Evolutionary conservation across 2,797 vertebrate genomes (phyloP).

Genomic region (Intellagama lesueurii): DNA sequence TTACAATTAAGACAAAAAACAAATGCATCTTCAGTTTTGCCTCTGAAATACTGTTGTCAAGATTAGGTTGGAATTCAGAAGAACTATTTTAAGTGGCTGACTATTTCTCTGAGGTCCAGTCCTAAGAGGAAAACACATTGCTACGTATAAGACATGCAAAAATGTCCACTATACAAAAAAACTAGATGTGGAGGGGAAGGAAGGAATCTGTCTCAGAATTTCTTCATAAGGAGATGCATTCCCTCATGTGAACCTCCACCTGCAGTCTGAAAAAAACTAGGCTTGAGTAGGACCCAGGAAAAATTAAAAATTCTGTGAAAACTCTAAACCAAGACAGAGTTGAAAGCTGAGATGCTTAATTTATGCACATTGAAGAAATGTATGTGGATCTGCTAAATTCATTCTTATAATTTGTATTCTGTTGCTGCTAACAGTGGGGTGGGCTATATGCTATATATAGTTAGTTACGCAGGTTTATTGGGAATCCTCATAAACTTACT

Average conservation of each 20-base stretch:
- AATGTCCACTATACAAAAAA: neutral
- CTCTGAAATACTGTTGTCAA: neutral
- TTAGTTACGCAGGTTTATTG: neutral
- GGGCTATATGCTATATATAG: too few species aligned
- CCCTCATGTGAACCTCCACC: neutral
- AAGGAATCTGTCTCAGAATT: too few species aligned
- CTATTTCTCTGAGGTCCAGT: neutral
- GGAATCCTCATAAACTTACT: neutral
- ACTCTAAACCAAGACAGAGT: neutral
- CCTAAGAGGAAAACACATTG: neutral
- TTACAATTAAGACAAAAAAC: neutral
- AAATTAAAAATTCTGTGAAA: neutral
- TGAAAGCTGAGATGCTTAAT: neutral
- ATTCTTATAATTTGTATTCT: neutral
- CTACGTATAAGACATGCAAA: neutral
- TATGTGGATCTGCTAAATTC: too few species aligned
- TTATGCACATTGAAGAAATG: neutral
- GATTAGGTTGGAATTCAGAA: neutral
- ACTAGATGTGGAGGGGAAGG: neutral
- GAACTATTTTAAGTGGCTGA: neutral
- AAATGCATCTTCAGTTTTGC: neutral
- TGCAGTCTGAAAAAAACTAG: neutral
- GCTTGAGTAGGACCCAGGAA: neutral
- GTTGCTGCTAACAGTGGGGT: neutral
- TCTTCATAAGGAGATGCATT: neutral